Percentiles rank a stretch among this genome's conserved stretches.
Conservation (phyloP, 2,113 vertebrate species). For the Menura novaehollandiae region DNA sequence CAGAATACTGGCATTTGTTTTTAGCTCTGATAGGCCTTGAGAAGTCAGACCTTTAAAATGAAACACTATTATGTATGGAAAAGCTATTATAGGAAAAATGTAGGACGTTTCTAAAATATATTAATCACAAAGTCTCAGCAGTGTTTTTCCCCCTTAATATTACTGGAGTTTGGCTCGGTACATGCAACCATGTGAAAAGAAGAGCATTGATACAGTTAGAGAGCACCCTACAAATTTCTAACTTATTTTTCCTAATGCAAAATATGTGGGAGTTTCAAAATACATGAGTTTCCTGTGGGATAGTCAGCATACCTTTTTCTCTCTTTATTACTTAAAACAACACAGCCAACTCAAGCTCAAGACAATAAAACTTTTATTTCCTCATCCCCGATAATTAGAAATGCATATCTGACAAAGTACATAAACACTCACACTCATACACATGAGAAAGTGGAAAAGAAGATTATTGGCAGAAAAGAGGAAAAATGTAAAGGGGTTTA, state of each 20-base stretch:
- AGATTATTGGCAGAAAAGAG: background rate
- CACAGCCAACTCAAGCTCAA: background rate
- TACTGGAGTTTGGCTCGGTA: background rate
- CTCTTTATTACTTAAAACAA: background rate
- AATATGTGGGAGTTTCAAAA: constrained; percentile 32
- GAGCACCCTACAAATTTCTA: background rate
- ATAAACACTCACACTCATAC: background rate
- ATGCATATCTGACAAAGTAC: background rate
- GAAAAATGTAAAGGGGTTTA: background rate
- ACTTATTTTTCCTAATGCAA: constrained; percentile 35
- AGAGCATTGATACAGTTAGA: constrained; percentile 12
- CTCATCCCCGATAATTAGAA: background rate
- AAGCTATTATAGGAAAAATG: constrained; percentile 48
- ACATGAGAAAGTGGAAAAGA: background rate
- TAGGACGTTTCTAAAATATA: constrained; percentile 24
- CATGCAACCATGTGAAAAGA: constrained; percentile 22
- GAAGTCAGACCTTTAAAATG: constrained; percentile 29
- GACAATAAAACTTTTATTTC: background rate
- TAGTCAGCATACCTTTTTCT: background rate
- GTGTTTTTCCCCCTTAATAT: background rate
- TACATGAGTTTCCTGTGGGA: background rate
- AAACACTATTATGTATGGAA: constrained; percentile 58
- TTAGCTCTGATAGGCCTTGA: constrained; percentile 17
- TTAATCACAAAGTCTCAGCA: constrained; percentile 20
- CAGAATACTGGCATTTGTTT: background rate